Conservation (phyloP, 35 echinoderm and acorn worm species). For the Amphiura filiformis region DNA sequence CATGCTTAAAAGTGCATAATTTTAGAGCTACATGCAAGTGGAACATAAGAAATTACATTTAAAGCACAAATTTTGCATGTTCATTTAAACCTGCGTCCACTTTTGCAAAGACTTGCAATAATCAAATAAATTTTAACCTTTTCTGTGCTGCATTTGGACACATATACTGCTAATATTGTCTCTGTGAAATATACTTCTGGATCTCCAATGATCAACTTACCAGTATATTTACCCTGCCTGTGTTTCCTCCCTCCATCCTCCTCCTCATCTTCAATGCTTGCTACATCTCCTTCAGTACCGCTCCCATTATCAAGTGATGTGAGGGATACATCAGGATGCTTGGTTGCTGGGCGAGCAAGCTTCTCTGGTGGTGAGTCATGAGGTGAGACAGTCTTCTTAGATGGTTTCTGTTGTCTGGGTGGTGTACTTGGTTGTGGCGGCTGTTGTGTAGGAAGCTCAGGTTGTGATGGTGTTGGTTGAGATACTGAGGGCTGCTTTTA, state of each 20-base stretch:
- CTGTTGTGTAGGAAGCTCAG: not conserved
- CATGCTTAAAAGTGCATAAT: no score
- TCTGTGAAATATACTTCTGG: no score
- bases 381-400: not conserved
- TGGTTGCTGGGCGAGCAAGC: not conserved
- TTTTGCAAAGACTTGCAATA: no score
- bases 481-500: not conserved
- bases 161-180: no score
- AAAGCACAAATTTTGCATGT: no score
- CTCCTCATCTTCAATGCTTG: not conserved
- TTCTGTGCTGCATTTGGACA: no score
- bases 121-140: no score
- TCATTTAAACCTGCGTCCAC: no score
- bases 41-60: no score
- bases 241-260: not conserved
- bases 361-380: conserved; percentile 19
- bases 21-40: no score
- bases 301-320: not conserved
- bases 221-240: not conserved
- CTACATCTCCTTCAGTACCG: not conserved
- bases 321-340: not conserved
- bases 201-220: no score
- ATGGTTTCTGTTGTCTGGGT: not conserved
- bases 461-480: not conserved
- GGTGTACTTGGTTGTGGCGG: not conserved